Evolutionary conservation across 2,888 invertebrate genomes (phyloP), one percentile per base, ranked within the genome.

Genomic region (Halictus ligatus): DNA sequence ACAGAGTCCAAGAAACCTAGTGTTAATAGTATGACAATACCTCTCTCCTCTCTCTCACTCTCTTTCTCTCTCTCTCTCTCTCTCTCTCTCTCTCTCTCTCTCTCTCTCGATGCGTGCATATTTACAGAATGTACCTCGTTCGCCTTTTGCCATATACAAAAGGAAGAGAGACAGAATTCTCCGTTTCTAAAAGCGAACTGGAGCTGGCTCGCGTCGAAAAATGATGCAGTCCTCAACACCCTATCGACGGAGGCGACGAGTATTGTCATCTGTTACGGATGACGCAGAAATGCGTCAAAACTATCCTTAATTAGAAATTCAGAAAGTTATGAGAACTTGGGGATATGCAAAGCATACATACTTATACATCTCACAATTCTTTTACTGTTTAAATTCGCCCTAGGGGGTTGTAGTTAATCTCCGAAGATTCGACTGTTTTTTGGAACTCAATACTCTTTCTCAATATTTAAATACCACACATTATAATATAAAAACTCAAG

Each of bases 51-150:
- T 54, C 21, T 21, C 21, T 18, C 21, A 18, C 50, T 54, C 8
- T 54, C 8, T 50, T 21, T 35, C 21, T 54, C 54, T 54, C 3
- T 21, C 21, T 21, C 21, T 21, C 50, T 54, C 10, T 54, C 10
- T 50, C 5, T 4, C 35, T 3, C 43, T 43, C 43, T 43, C 43
- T 8, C 8, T 43, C 43, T 43, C 43, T 43, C 43, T 43, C 8
- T 43, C 43, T 8, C 43, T n/a, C 58, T 73, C 73, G 6, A 40
- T 43, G 54, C 48, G 67, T 40, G 25, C 74, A 29, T 79, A 82
- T 79, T 82, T 79, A 74, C 74, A 75, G 43, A 60, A 75, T 25
- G 29, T 64, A 60, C 21, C 29, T 46, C 69, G 69, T 46, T 58
- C 58, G 5, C n/a, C 54, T 21, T 54, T 58, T 72, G 21, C 54